A percentile compares a stretch with the other conserved stretches of the same genome.
Evolutionary conservation across 1,140 invertebrate species (phyloP).

Genomic region (Sesamia nonagrioides): DNA sequence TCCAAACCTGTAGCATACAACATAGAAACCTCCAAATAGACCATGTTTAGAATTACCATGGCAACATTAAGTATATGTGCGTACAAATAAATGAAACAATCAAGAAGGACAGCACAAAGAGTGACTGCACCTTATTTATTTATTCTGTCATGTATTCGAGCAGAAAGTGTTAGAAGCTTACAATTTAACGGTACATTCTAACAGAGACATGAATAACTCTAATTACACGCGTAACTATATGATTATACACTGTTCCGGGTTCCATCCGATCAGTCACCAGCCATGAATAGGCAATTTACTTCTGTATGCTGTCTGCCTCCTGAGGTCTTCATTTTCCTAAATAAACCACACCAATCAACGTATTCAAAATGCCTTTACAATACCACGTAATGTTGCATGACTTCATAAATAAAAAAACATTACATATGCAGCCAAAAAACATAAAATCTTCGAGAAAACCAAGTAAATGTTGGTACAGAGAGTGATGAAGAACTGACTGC

Average conservation of each 20-base stretch:
- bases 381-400: conserved; percentile 50
- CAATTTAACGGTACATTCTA: conserved; percentile 43
- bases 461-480: not conserved
- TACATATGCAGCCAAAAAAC: conserved; percentile 11
- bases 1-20: too few species aligned
- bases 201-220: conserved; percentile 59
- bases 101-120: conserved; percentile 23
- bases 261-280: conserved; percentile 33
- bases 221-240: conserved; percentile 62
- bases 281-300: conserved; percentile 69
- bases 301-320: conserved; percentile 32
- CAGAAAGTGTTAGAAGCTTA: conserved; percentile 34
- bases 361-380: conserved; percentile 53
- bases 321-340: conserved; percentile 54
- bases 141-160: conserved; percentile 17
- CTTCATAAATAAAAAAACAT: conserved; percentile 4
- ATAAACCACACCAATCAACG: conserved; percentile 59
- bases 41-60: too few species aligned
- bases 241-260: conserved; percentile 61
- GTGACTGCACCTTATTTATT: conserved; percentile 23
- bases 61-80: not conserved
- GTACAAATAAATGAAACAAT: conserved; percentile 5
- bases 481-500: conserved; percentile 1
- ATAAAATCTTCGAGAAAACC: not conserved
- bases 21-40: too few species aligned